Base-by-base conservation (phyloP, 2,113 vertebrate genomes). In the Cololabis saira region DNA sequence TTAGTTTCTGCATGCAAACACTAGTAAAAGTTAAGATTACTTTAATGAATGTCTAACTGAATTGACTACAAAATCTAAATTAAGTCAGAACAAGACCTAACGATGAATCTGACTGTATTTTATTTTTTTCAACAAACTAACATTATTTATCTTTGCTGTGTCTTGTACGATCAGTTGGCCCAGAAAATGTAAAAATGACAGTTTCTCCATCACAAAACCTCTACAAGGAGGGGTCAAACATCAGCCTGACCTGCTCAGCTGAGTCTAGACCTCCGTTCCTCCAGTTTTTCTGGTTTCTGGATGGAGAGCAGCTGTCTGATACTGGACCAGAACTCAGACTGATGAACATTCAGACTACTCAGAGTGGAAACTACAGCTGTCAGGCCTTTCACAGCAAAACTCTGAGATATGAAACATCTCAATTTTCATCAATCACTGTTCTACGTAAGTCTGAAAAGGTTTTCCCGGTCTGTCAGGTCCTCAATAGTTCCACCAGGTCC, bases 361-460 rank as follows among this genome's bases (percentile, higher is more conserved):
- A 88, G 41, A 87, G 59, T 54, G 90, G 87, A 13, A 72, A 54
- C 54, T 89, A 91, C 81, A 89, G 65, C 71, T 91, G 90, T 70
- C 66, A 48, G 62, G 79, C 84, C 42, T 66, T 75, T 50, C 90
- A 91, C 65, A 71, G 0, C 48, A 76, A 30, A 69, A 91, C 71
- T 18, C 49, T 72, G 54, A 81, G 57, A 71, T 61, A 61, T 43
- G 15, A 65, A 30, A 60, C 41, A 47, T 91, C 88, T 70, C 30
- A 57, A 1, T 33, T 33, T 63, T 24, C 1, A 12, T 5, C 47
- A 3, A 4, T 61, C 11, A 37, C 8, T 37, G 44, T 61, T 1
- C 24, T 15, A 37, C 24, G 59, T 60, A 60, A 27, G 57, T 47
- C n/a, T 13, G 7, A 30, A 14, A 43, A 13, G n/a, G 6, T 47